Conservation (phyloP, 2,797 vertebrate genomes). For the Pseudomugil gertrudae region DNA sequence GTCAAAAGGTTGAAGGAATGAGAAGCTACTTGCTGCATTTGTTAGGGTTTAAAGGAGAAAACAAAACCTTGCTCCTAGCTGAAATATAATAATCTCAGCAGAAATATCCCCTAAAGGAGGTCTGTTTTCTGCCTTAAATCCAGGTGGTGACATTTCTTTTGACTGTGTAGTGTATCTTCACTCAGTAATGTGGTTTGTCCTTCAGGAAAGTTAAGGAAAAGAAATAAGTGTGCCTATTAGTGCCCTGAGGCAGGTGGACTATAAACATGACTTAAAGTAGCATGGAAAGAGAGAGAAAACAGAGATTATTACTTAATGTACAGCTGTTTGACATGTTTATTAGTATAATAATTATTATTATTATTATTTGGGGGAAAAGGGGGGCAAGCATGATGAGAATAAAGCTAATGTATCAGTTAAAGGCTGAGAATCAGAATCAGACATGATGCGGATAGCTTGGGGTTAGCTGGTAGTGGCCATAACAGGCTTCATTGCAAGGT, state of each 20-base stretch:
- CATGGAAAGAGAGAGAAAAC: background rate
- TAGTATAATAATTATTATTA: no score
- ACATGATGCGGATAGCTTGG: conserved; percentile 14
- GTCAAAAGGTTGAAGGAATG: background rate
- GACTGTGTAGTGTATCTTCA: conserved; percentile 5
- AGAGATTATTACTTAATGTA: background rate
- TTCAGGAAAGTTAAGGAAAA: conserved; percentile 15
- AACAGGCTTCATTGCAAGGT: conserved; percentile 48
- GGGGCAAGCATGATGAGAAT: background rate
- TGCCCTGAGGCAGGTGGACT: background rate
- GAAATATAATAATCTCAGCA: background rate
- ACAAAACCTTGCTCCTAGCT: background rate
- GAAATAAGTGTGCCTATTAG: background rate
- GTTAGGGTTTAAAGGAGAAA: background rate
- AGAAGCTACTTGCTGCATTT: background rate
- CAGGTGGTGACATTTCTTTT: background rate
- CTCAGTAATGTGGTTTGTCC: conserved; percentile 27
- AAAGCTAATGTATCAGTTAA: background rate
- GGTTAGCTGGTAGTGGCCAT: conserved; percentile 52
- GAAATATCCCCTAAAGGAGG: background rate
- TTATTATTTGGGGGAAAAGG: background rate
- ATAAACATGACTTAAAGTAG: background rate
- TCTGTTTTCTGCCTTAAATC: background rate
- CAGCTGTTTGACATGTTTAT: background rate
- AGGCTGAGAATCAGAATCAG: conserved; percentile 14